phyloP scores from a whole-genome alignment of 2,113 vertebrate genomes.

The Otolemur garnettii region DNA sequence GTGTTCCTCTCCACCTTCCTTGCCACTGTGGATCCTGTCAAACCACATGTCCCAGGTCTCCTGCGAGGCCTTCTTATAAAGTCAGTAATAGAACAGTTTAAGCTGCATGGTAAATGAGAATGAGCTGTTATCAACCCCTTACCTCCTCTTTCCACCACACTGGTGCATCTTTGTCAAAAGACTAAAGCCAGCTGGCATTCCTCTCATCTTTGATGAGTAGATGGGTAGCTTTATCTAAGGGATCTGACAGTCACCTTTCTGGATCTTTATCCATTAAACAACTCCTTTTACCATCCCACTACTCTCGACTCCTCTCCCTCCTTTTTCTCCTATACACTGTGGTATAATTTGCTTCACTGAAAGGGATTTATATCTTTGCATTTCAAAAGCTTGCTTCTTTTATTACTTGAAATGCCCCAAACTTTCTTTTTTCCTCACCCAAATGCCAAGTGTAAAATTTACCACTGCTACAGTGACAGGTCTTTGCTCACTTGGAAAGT shows the following conservation, averaged over 20 bases:
- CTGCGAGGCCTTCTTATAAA: constrained; percentile 38
- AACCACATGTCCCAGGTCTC: background rate
- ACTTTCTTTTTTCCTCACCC: constrained; percentile 71
- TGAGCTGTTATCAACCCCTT: background rate
- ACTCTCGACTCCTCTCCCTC: background rate
- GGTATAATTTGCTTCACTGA: constrained; percentile 66
- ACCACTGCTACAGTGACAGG: background rate
- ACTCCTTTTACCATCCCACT: constrained; percentile 15
- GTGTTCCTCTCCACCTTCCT: constrained; percentile 16
- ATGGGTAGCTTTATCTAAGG: constrained; percentile 62
- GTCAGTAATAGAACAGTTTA: background rate
- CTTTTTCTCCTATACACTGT: background rate
- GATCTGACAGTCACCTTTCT: constrained; percentile 57
- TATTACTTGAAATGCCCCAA: constrained; percentile 66
- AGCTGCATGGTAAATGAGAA: constrained; percentile 8
- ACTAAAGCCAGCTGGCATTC: constrained; percentile 40
- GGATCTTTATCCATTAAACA: constrained; percentile 62
- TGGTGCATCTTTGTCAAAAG: constrained; percentile 54
- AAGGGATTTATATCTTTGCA: constrained; percentile 72
- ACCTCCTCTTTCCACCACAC: background rate
- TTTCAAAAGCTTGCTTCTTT: constrained; percentile 76
- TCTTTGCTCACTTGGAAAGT: background rate
- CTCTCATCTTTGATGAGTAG: constrained; percentile 48
- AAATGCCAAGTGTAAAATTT: constrained; percentile 61
- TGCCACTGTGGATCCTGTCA: constrained; percentile 35